Evolutionary conservation across 2,797 vertebrate species (phyloP), one percentile per base, ranked within the genome.

Genomic region (Tachyglossus aculeatus): DNA sequence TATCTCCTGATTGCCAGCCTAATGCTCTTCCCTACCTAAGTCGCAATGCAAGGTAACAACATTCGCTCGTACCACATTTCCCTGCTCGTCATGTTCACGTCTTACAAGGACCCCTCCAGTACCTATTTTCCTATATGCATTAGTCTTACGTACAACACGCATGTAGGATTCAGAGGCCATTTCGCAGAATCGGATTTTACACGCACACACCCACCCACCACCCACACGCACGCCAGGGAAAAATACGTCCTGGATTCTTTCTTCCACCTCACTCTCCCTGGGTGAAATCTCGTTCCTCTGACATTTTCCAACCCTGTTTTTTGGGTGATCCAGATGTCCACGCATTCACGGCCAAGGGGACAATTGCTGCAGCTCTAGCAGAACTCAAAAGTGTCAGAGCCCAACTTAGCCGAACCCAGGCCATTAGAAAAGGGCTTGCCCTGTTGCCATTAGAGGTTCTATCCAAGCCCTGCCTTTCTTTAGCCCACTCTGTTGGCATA

Each of bases 281-380:
- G 70, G 32, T 50, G 62, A 86, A 68, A 34, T 71, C 71, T 69
- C 80, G 63, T 71, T 86, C 73, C 77, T 81, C 80, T 85, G 74
- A 87, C 67, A 43, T 53, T 83, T 87, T 84, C 70, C 74, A 86
- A 78, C 70, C 77, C 12, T 76, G 69, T 48, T 78, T 43, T 4
- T 60, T 77, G 68, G 79, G 61, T 84, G 78, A 80, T 58, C 58
- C 61, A 75, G 83, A 88, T 71, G 86, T 77, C 71, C 88, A 88
- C 89, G 89, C 86, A 89, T 79, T 89, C 66, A 88, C 60, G 81
- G 82, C 65, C 81, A 78, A 88, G 85, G 74, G 69, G 61, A 50
- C 39, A 69, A 36, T 77, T 86, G 75, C 71, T 82, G 81, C 65
- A 80, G 79, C 54, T 73, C 69, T 71, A 68, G 55, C 47, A 63